Evolutionary conservation across 2,113 vertebrate species (phyloP).

Genomic region (Pyrgilauda ruficollis): DNA sequence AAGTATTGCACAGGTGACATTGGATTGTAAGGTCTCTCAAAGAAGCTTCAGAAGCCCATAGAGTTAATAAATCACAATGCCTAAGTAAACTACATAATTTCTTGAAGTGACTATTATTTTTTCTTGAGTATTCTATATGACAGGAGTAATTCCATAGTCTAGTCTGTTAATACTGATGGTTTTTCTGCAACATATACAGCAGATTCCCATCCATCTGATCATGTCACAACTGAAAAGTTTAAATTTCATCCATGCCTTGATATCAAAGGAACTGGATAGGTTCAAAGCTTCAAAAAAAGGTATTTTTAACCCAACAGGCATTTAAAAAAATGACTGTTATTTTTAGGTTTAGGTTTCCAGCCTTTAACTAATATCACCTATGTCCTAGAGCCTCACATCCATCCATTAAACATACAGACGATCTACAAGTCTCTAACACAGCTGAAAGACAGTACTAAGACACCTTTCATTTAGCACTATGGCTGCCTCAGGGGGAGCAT

Average conservation of each 20-base stretch:
- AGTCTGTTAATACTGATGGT: background rate
- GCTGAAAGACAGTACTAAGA: background rate
- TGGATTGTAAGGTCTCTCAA: background rate
- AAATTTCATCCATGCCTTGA: background rate
- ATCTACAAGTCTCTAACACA: background rate
- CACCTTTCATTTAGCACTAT: conserved; percentile 6
- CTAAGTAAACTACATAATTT: background rate
- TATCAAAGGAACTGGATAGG: background rate
- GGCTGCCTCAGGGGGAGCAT: background rate
- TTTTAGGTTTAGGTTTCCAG: background rate
- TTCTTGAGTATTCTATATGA: background rate
- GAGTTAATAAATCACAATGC: background rate
- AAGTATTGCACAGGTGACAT: background rate
- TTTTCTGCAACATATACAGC: background rate
- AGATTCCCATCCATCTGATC: background rate
- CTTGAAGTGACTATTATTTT: background rate
- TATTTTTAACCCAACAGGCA: background rate
- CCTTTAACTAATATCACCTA: background rate
- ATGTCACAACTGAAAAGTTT: background rate
- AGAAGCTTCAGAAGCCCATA: background rate
- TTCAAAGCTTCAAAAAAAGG: background rate
- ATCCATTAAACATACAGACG: background rate
- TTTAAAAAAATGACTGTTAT: background rate
- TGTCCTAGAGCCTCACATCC: background rate
- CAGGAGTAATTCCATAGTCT: background rate